Evolutionary conservation across 2,797 vertebrate genomes (phyloP).

Genomic region (Clamator glandarius): DNA sequence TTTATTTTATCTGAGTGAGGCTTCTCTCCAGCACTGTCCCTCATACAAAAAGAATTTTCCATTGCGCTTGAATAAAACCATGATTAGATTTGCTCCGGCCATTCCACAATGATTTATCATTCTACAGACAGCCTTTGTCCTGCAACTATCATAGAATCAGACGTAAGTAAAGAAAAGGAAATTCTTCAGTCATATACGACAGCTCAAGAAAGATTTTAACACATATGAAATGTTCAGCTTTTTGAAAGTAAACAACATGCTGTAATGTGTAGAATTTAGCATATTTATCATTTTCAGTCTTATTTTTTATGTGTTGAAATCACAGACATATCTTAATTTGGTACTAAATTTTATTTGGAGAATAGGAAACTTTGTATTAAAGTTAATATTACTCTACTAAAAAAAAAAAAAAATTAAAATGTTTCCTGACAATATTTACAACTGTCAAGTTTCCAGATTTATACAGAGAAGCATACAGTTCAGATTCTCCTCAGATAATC

Average conservation of each 20-base stretch:
- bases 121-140: not conserved
- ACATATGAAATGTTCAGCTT: not conserved
- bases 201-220: not conserved
- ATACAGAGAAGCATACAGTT: not conserved
- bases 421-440: not conserved
- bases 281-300: not conserved
- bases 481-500: not conserved
- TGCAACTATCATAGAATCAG: not conserved
- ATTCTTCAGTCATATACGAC: not conserved
- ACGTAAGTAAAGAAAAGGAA: not conserved
- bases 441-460: not conserved
- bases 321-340: not conserved
- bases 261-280: not conserved
- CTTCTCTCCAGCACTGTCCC: not conserved
- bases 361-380: not conserved
- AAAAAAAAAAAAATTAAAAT: not conserved
- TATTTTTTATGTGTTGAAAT: not conserved
- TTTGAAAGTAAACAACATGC: not conserved
- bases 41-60: not conserved
- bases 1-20: not conserved
- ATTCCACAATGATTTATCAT: not conserved
- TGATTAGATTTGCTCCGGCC: not conserved
- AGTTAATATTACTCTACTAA: not conserved
- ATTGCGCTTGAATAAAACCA: not conserved
- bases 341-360: not conserved